Base-by-base conservation (phyloP, 30 jellyfish, hydroid and myxozoan genomes). In the Mastigias papua region DNA sequence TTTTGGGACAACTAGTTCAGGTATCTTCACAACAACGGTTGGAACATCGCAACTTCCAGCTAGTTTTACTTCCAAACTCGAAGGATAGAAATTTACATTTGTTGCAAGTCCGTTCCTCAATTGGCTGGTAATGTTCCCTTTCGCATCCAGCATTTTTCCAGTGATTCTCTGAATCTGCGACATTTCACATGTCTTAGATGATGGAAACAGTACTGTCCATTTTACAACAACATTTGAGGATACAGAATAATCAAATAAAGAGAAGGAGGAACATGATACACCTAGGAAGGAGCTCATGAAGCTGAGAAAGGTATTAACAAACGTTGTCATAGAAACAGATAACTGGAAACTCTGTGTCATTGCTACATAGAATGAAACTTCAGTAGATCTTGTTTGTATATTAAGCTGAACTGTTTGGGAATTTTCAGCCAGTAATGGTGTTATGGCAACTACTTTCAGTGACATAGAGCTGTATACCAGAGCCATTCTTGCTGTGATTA, bases 11-110 rank as follows among this genome's bases (percentile, higher is more conserved):
- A 29, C 32, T 13, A 90, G 81, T 31, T 60, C 30, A 25, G 98
- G 98, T 26, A 95, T 80, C 37, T 92, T 83, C 27, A 48, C 9
- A 5, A 29, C 68, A 23, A 89, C 86, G 11, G 71, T 31, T 7
- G 99, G 99, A 48, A 48, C 50, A 61, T 80, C 84, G 57, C 92
- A 83, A 23, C 75, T 63, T 27, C 92, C 92, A 29, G 83, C 34
- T 3, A 46, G 84, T 30, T 64, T 76, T 29, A 83, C 48, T 16
- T 34, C 67, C 9, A 72, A 23, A 5, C 35, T 31, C 19, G 86
- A 32, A 21, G 93, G 78, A 48, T 35, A 16, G 26, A 89, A 66
- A 23, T 25, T 63, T 0, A 58, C 69, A 31, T 60, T 19, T 4
- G 29, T 42, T 22, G 20, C 29, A 1, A 89, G 91, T 1, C 87